Evolutionary conservation across 2,888 invertebrate species (phyloP).

Genomic region (Siphlonurus alternatus): DNA sequence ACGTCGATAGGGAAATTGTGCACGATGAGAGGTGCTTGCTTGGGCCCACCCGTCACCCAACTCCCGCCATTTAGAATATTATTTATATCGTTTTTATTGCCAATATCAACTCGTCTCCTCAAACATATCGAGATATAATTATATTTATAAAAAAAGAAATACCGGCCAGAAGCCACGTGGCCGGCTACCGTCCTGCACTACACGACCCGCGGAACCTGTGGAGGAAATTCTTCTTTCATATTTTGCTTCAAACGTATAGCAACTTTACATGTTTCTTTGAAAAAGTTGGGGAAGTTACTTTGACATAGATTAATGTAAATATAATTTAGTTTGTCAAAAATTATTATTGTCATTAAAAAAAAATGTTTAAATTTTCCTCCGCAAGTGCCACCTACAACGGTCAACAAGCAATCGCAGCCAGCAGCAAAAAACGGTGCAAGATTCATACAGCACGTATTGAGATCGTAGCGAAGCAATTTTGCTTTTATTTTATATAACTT

Average conservation of each 20-base stretch:
- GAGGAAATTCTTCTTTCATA: background rate
- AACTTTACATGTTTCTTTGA: background rate
- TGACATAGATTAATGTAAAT: background rate
- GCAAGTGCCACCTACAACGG: background rate
- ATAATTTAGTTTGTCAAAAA: background rate
- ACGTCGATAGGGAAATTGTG: background rate
- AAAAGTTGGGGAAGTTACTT: background rate
- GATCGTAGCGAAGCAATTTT: background rate
- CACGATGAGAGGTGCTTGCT: background rate
- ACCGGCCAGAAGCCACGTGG: background rate
- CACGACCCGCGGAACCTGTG: background rate
- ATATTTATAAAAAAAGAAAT: background rate
- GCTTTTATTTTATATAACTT: background rate
- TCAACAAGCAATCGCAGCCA: background rate
- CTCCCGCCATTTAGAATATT: background rate
- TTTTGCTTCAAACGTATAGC: background rate
- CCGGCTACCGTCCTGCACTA: background rate
- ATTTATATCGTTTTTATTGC: background rate
- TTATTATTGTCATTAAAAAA: background rate
- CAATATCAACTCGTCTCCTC: background rate
- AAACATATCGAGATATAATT: background rate
- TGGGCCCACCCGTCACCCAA: background rate
- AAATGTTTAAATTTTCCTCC: background rate
- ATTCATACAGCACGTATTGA: background rate
- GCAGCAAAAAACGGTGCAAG: background rate